Conservation (phyloP, 1,140 invertebrate genomes). For the Monomorium pharaonis region DNA sequence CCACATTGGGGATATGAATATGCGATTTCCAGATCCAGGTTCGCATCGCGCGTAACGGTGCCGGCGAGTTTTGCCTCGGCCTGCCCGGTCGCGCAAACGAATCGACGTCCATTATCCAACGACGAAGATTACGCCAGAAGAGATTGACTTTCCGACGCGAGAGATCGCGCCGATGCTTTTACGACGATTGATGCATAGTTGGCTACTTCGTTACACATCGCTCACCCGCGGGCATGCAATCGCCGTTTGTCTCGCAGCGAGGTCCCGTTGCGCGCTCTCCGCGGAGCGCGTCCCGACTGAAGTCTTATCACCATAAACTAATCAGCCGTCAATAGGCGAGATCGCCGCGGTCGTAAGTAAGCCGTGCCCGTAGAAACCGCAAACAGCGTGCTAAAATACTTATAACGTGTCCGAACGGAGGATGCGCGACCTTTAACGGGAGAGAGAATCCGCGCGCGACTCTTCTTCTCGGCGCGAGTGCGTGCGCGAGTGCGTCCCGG, state of each 20-base stretch:
- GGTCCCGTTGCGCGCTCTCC: slow-evolving; percentile 50
- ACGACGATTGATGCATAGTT: slow-evolving; percentile 65
- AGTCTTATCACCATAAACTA: slow-evolving; percentile 75
- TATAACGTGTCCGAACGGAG: slow-evolving; percentile 50
- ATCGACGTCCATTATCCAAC: slow-evolving; percentile 32
- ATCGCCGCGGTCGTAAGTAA: slow-evolving; percentile 50
- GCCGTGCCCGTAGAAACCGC: slow-evolving; percentile 46
- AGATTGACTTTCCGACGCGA: slow-evolving; percentile 60
- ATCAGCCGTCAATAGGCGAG: slow-evolving; percentile 67
- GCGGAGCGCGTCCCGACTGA: slow-evolving; percentile 18
- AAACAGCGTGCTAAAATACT: slow-evolving; percentile 57
- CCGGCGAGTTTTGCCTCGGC: neutral
- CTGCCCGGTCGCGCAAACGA: slow-evolving; percentile 1
- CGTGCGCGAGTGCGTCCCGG: slow-evolving; percentile 10
- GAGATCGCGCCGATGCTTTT: slow-evolving; percentile 56
- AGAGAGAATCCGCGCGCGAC: slow-evolving; percentile 21
- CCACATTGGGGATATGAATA: slow-evolving; percentile 31
- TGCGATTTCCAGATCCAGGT: slow-evolving; percentile 28
- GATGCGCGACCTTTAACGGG: slow-evolving; percentile 63
- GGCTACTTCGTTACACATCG: slow-evolving; percentile 74
- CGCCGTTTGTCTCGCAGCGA: slow-evolving; percentile 31
- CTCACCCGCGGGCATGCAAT: slow-evolving; percentile 39
- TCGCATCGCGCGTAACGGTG: slow-evolving; percentile 35
- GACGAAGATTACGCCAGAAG: slow-evolving; percentile 29
- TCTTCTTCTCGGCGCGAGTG: slow-evolving; percentile 26